A percentile compares a stretch with the other conserved stretches of the same genome.
These are phyloP conservation scores for Willisornis vidua DNA, from an alignment of 2,113 vertebrate genomes.

Conservation along the genomic window DNA sequence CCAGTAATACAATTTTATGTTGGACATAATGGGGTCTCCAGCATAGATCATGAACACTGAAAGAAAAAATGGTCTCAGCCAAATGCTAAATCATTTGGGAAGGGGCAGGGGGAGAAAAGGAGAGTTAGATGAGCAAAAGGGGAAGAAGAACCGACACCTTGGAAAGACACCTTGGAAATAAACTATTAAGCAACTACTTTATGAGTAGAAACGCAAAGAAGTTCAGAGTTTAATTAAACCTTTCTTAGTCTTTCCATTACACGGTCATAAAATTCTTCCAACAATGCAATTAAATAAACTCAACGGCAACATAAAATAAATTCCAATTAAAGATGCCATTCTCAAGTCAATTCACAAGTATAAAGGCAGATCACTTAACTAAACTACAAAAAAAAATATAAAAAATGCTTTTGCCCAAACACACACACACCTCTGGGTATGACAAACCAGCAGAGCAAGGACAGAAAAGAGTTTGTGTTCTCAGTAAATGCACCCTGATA, in stretches of 20 bases:
- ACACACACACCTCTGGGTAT: not conserved
- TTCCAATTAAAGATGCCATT: not conserved
- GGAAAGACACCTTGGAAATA: not conserved
- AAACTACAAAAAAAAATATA: not conserved
- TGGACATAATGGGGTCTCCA: slow-evolving; percentile 25
- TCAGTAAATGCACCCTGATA: not conserved
- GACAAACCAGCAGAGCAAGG: not conserved
- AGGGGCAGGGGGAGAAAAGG: not conserved
- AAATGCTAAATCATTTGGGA: not conserved
- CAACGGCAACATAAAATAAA: not conserved
- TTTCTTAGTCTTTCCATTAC: not conserved
- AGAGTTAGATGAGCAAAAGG: not conserved
- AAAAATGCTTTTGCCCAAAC: not conserved
- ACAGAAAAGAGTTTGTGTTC: not conserved
- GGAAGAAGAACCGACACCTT: not conserved
- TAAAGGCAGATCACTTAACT: not conserved
- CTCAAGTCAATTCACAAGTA: not conserved
- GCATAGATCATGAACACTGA: not conserved
- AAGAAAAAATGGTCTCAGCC: not conserved
- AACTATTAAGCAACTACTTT: not conserved
- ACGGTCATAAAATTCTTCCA: not conserved
- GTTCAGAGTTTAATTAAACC: not conserved
- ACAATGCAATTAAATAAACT: not conserved
- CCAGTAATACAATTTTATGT: not conserved
- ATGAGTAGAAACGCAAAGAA: not conserved